A percentile compares a stretch with the other conserved stretches of the same genome.
phyloP scores from a whole-genome alignment of 2,797 vertebrate genomes.

The Pelodytes ibericus region DNA sequence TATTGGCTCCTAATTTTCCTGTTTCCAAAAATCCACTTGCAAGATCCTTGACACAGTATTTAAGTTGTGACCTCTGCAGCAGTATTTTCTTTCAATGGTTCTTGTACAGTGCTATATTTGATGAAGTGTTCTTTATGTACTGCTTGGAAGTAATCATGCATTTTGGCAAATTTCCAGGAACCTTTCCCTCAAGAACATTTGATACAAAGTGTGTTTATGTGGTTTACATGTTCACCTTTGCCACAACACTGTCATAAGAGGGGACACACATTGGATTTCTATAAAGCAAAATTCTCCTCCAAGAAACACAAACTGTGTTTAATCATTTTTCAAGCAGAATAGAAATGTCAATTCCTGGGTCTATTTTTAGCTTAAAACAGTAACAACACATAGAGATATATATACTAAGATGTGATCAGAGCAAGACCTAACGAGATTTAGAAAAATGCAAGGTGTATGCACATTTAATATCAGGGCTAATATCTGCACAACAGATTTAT shows the following conservation, averaged over 20 bases:
- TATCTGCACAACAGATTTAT: too few relatives aligned
- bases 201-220: slow-evolving; percentile 55
- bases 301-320: slow-evolving; percentile 18
- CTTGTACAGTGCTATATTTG: slow-evolving; percentile 55
- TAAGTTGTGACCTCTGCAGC: slow-evolving; percentile 55
- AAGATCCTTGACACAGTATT: slow-evolving; percentile 54
- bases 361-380: slow-evolving; percentile 6
- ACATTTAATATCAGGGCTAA: too few relatives aligned
- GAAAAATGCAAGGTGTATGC: too few relatives aligned
- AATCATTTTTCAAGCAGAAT: slow-evolving; percentile 16
- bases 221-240: slow-evolving; percentile 57
- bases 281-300: slow-evolving; percentile 22
- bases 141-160: slow-evolving; percentile 58
- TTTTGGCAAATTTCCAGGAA: slow-evolving; percentile 56
- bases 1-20: slow-evolving; percentile 56
- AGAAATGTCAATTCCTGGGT: background rate
- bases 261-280: slow-evolving; percentile 49
- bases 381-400: background rate
- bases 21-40: slow-evolving; percentile 54
- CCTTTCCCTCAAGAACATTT: slow-evolving; percentile 55
- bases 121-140: slow-evolving; percentile 58
- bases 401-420: too few relatives aligned
- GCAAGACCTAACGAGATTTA: too few relatives aligned
- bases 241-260: slow-evolving; percentile 55
- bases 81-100: slow-evolving; percentile 51